Evolutionary conservation across 2,797 vertebrate genomes (phyloP).

Genomic region (Silurus aristotelis): DNA sequence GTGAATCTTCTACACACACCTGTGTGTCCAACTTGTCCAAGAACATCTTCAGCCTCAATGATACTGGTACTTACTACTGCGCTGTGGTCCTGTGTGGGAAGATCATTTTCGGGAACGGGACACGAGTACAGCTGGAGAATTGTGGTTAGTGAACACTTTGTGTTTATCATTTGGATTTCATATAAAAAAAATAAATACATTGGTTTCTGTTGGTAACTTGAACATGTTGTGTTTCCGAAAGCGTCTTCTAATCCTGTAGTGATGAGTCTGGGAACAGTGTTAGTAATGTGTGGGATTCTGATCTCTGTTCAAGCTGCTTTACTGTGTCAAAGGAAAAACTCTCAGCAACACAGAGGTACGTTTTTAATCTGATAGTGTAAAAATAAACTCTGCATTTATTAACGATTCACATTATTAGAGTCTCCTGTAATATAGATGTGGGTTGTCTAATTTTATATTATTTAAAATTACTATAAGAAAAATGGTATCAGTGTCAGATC

Average conservation of each 20-base stretch:
- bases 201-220: not conserved
- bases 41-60: no score
- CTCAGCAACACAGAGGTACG: conserved; percentile 12
- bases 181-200: not conserved
- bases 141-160: not conserved
- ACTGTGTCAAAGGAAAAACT: conserved; percentile 22
- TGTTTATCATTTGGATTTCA: not conserved
- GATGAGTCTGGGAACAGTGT: conserved; percentile 11
- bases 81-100: not conserved
- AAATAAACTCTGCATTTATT: not conserved
- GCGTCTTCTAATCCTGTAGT: conserved; percentile 9
- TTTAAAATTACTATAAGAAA: no score
- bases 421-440: no score
- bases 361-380: not conserved
- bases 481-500: no score
- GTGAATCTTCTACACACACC: no score
- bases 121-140: not conserved
- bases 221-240: not conserved
- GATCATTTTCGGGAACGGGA: not conserved
- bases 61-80: no score
- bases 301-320: conserved; percentile 36
- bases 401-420: no score
- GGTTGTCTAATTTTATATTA: no score
- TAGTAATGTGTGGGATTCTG: conserved; percentile 38
- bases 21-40: no score